A percentile compares a stretch with the other conserved stretches of the same genome.
Conservation (phyloP, 1,140 invertebrate genomes). For the Ridgeia piscesae region DNA sequence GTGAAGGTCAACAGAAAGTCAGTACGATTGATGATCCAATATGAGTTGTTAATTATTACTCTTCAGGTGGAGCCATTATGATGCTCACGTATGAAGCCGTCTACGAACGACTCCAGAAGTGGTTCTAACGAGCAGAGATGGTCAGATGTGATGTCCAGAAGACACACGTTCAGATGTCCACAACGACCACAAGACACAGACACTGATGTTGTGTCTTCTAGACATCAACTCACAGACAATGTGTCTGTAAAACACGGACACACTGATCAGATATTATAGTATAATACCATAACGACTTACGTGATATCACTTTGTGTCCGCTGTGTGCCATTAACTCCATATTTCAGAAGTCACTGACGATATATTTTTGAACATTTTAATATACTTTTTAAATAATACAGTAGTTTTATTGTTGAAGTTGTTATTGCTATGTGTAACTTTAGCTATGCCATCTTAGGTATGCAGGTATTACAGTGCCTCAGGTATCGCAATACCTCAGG, state of each 20-base stretch:
- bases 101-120: constrained; percentile 26
- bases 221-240: neutral
- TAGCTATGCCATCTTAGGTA: too few relatives aligned
- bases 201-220: neutral
- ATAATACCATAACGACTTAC: too few relatives aligned
- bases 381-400: too few relatives aligned
- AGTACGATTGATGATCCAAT: neutral
- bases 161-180: neutral
- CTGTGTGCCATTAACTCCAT: too few relatives aligned
- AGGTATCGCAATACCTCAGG: too few relatives aligned
- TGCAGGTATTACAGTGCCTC: too few relatives aligned
- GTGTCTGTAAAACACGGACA: neutral
- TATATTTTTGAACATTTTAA: too few relatives aligned
- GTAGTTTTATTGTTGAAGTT: too few relatives aligned
- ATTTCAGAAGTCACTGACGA: too few relatives aligned
- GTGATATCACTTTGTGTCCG: too few relatives aligned
- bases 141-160: neutral
- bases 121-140: neutral
- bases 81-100: constrained; percentile 72
- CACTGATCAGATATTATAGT: neutral
- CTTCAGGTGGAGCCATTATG: constrained; percentile 76
- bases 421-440: too few relatives aligned
- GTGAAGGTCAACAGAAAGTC: neutral
- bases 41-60: neutral
- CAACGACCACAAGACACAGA: neutral